Conservation (phyloP, 2,888 invertebrate genomes). For the Arrhopalites spinosus region DNA sequence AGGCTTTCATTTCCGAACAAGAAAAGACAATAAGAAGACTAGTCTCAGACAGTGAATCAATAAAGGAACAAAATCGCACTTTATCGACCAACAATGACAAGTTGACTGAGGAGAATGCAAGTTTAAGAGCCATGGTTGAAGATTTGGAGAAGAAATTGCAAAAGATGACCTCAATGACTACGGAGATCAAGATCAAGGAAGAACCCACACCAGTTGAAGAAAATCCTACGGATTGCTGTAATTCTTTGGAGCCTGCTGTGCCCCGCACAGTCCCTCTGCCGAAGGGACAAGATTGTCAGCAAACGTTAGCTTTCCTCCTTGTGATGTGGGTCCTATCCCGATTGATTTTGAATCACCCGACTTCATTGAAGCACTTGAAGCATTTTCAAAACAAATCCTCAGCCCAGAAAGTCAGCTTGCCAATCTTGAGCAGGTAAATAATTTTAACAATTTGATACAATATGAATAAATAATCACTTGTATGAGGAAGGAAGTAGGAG, state of each 20-base stretch:
- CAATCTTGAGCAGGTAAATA: slow-evolving; percentile 46
- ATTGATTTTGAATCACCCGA: slow-evolving; percentile 53
- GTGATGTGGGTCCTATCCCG: slow-evolving; percentile 49
- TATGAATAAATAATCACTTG: too few species aligned
- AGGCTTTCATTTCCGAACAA: slow-evolving; percentile 51
- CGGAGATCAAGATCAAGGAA: slow-evolving; percentile 21
- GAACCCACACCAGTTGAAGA: slow-evolving; percentile 26
- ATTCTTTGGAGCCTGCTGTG: slow-evolving; percentile 56
- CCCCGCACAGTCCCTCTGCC: slow-evolving; percentile 55
- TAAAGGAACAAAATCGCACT: slow-evolving; percentile 38
- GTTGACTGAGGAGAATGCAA: slow-evolving; percentile 47
- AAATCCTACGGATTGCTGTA: slow-evolving; percentile 25
- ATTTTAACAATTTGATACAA: not conserved
- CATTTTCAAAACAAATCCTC: slow-evolving; percentile 50
- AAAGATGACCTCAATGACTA: slow-evolving; percentile 14
- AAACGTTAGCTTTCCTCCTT: slow-evolving; percentile 47
- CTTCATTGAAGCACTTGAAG: slow-evolving; percentile 50
- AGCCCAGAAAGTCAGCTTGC: slow-evolving; percentile 37
- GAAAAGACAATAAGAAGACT: slow-evolving; percentile 49
- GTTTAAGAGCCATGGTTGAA: slow-evolving; percentile 38
- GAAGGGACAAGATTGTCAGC: slow-evolving; percentile 54
- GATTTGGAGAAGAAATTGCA: slow-evolving; percentile 48
- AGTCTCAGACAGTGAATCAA: slow-evolving; percentile 30
- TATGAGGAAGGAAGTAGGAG: too few species aligned
- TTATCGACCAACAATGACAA: slow-evolving; percentile 38